These are phyloP conservation scores for Drosophila tanythrix DNA, from an alignment of 2,888 invertebrate genomes.

Conservation along the genomic window DNA sequence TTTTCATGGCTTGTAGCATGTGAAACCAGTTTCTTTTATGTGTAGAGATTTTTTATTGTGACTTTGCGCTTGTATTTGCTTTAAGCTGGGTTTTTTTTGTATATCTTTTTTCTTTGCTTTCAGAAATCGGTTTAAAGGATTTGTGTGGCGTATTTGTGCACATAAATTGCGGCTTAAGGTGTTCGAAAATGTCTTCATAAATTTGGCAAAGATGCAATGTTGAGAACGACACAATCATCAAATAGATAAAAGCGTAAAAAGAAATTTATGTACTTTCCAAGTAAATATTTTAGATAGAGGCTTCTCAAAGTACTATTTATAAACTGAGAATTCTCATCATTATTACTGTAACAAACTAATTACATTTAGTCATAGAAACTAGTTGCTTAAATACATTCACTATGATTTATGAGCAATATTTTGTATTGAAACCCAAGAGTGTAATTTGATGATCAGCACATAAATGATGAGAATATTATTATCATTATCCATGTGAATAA, in stretches of 20 bases:
- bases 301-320: no score
- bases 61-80: constrained; percentile 45
- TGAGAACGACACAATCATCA: background rate
- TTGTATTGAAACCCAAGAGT: constrained; percentile 8
- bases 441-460: constrained; percentile 39
- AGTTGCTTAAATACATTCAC: background rate
- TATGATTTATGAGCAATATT: background rate
- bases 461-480: constrained; percentile 38
- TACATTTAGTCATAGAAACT: background rate
- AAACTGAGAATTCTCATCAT: background rate
- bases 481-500: constrained; percentile 51
- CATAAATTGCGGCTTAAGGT: constrained; percentile 63
- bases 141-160: constrained; percentile 57
- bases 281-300: background rate
- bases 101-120: constrained; percentile 40
- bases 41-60: constrained; percentile 74
- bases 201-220: constrained; percentile 22
- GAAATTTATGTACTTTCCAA: background rate
- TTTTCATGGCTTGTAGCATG: constrained; percentile 47
- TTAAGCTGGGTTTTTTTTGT: constrained; percentile 36
- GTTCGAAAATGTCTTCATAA: constrained; percentile 67
- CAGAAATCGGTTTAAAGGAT: constrained; percentile 74
- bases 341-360: background rate
- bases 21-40: constrained; percentile 72
- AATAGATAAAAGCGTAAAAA: background rate